Conservation (phyloP, 2,888 invertebrate genomes). For the Lepidochrysops patricia region DNA sequence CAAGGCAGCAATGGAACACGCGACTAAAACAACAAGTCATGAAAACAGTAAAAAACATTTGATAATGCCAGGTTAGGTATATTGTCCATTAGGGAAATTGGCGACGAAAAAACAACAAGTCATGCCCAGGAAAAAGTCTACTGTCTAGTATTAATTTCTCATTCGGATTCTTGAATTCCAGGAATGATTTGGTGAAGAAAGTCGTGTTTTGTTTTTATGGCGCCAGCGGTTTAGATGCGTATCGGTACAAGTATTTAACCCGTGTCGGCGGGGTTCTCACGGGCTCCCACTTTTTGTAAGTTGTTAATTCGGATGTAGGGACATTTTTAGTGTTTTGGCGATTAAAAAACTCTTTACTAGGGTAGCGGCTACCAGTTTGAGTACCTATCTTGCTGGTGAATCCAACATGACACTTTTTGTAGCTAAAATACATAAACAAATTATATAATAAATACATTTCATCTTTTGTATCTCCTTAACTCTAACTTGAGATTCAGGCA, state of each 20-base stretch:
- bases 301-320: slow-evolving; percentile 3
- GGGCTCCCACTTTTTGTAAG: slow-evolving; percentile 32
- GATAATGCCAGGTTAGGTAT: too few species aligned
- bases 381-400: too few species aligned
- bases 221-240: slow-evolving; percentile 73
- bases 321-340: not conserved
- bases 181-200: slow-evolving; percentile 73
- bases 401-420: too few species aligned
- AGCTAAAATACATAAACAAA: too few species aligned
- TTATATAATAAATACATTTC: too few species aligned
- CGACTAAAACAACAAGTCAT: slow-evolving; percentile 58
- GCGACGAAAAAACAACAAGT: slow-evolving; percentile 35
- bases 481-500: too few species aligned
- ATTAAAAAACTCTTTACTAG: not conserved
- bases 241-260: slow-evolving; percentile 72
- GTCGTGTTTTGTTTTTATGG: slow-evolving; percentile 74
- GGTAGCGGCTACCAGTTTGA: not conserved
- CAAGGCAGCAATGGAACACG: slow-evolving; percentile 39
- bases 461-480: too few species aligned
- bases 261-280: slow-evolving; percentile 70
- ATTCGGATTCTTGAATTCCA: slow-evolving; percentile 73
- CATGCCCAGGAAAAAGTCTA: not conserved
- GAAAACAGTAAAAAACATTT: slow-evolving; percentile 62
- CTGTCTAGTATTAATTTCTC: slow-evolving; percentile 72
- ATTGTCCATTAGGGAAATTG: too few species aligned